These are phyloP conservation scores for Pyrgilauda ruficollis DNA, from an alignment of 2,113 vertebrate genomes.

Conservation along the genomic window DNA sequence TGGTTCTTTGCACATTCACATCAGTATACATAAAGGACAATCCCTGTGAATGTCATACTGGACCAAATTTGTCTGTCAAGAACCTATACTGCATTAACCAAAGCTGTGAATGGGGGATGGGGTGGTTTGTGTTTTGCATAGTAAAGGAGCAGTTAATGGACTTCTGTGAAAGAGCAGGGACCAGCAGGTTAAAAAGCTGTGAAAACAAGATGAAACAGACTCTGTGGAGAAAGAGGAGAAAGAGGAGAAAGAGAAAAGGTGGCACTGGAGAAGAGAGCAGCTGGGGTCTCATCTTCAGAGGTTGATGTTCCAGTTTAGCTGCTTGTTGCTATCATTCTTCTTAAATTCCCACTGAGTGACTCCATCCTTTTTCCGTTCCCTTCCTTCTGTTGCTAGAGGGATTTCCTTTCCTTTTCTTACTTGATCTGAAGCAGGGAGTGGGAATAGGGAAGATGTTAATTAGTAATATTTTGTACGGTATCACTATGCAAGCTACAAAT, in stretches of 20 bases:
- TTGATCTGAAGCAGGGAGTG: background rate
- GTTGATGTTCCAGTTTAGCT: background rate
- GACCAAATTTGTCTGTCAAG: background rate
- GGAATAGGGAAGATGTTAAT: background rate
- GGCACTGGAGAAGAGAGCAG: background rate
- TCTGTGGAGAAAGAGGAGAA: background rate
- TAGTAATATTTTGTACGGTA: background rate
- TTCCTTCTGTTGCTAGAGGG: background rate
- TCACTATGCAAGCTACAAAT: background rate
- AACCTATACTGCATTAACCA: background rate
- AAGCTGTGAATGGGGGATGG: background rate
- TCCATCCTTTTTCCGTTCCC: background rate
- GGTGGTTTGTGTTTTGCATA: background rate
- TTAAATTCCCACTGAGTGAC: background rate
- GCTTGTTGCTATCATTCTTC: background rate
- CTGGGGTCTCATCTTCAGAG: background rate
- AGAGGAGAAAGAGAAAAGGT: background rate
- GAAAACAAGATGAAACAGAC: background rate
- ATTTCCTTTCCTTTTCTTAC: background rate
- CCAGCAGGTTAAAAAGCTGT: background rate
- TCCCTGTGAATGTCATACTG: background rate
- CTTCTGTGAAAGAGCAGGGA: background rate
- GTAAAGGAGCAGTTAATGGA: background rate
- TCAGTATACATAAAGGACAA: background rate
- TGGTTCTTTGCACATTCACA: rapidly evolving